Base-by-base conservation (phyloP, 2,113 vertebrate genomes). In the Odocoileus hemionus region DNA sequence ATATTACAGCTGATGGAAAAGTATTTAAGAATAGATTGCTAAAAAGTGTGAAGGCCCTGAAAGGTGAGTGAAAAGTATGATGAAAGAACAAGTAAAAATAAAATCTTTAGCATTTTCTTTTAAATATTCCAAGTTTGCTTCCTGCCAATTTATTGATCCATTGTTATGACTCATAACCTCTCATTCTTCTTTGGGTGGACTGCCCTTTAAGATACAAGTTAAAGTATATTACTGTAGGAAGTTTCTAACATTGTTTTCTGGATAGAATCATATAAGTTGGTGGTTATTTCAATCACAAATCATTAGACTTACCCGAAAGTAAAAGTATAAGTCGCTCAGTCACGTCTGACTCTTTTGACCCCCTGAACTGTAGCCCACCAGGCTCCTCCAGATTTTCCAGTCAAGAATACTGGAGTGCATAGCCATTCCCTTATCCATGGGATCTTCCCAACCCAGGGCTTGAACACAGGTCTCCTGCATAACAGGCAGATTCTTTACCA, bases 61-160 rank as follows among this genome's bases (percentile, higher is more conserved):
- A 50, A 15, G 96, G 97, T 98, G 28, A 98, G 96, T 96, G 26
- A 95, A 17, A 93, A 70, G 6, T 52, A 50, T 26, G 7, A 30
- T 76, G 23, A 74, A 64, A 76, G 36, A 25, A 14, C 80, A 74
- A 90, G 28, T 84, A 78, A 76, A 96, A 89, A 84, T 58, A 83
- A 84, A 43, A 76, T 36, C 21, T 26, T 67, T 85, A 86, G 28
- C 30, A n/a, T 64, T 97, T 95, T 84, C 52, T 96, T 64, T 85
- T 67, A 80, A 79, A 54, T 89, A 36, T 50, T 86, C 19, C n/a
- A 96, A 15, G 12, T 89, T 92, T 70, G n/a, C 55, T 94, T 89
- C 33, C 43, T 92, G 47, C n/a, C 52, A 83, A 39, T 57, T 28
- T 89, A 60, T 36, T 88, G 52, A 60, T 39, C 58, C 86, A 78